Percentiles rank a stretch among this genome's conserved stretches.
Evolutionary conservation across 2,113 vertebrate genomes (phyloP).

Genomic region (Channa argus): DNA sequence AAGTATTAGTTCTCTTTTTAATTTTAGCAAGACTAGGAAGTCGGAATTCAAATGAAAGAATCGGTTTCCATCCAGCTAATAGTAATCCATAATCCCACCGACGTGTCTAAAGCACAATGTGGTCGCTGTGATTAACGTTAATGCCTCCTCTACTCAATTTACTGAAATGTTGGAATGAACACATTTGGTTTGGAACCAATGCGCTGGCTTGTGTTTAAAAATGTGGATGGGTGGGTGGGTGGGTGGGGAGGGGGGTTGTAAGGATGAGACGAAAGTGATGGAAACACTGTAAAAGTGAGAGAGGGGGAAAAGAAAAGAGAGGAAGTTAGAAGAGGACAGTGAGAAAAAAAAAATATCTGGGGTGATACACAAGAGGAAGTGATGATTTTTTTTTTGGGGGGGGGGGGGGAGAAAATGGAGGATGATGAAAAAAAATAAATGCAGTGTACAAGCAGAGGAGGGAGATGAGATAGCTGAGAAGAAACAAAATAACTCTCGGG

Average conservation of each 20-base stretch:
- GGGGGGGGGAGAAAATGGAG: slow-evolving; percentile 17
- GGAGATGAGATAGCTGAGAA: slow-evolving; percentile 41
- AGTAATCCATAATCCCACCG: slow-evolving; percentile 89
- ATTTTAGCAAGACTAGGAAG: slow-evolving; percentile 85
- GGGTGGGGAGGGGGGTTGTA: slow-evolving; percentile 10
- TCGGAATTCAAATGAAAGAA: slow-evolving; percentile 88
- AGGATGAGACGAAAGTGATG: slow-evolving; percentile 67
- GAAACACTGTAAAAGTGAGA: slow-evolving; percentile 68
- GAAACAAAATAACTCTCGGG: slow-evolving; percentile 70
- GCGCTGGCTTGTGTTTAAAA: slow-evolving; percentile 77
- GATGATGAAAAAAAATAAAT: slow-evolving; percentile 2
- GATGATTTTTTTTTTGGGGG: slow-evolving; percentile 23
- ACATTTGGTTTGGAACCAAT: slow-evolving; percentile 84
- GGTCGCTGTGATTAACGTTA: slow-evolving; percentile 89
- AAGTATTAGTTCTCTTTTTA: slow-evolving; percentile 88
- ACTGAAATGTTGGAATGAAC: slow-evolving; percentile 88
- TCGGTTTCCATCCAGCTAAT: slow-evolving; percentile 89
- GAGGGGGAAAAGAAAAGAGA: slow-evolving; percentile 24
- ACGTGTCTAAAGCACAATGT: slow-evolving; percentile 89
- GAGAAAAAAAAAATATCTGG: slow-evolving; percentile 10
- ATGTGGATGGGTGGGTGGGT: slow-evolving; percentile 50
- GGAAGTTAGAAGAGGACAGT: slow-evolving; percentile 65
- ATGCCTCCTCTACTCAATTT: slow-evolving; percentile 87
- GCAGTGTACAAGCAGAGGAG: slow-evolving; percentile 25
- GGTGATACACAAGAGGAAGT: slow-evolving; percentile 25